A percentile compares a stretch with the other conserved stretches of the same genome.
These are phyloP conservation scores for Eupsittula cactorum DNA, from an alignment of 2,113 vertebrate species.

Conservation along the genomic window DNA sequence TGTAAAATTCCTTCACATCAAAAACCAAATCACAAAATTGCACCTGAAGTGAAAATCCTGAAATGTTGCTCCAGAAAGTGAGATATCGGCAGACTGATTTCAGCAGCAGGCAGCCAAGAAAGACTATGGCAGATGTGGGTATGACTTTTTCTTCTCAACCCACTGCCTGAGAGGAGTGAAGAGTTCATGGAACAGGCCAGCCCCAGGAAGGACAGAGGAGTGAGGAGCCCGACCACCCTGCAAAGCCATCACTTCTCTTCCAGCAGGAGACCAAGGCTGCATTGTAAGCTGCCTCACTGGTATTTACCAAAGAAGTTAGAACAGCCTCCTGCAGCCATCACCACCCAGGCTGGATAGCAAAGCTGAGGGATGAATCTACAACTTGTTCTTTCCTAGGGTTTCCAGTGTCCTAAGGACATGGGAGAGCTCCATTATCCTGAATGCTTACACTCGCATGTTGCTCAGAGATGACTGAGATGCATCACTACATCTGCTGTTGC, in stretches of 20 bases:
- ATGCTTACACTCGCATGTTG: accelerated
- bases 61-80: background rate
- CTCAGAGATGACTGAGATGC: background rate
- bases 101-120: background rate
- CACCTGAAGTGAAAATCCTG: background rate
- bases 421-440: background rate
- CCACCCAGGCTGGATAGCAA: background rate
- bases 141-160: background rate
- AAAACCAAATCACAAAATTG: background rate
- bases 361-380: background rate
- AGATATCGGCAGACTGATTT: background rate
- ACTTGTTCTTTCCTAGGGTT: background rate
- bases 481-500: background rate
- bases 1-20: background rate
- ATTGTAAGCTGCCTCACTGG: background rate
- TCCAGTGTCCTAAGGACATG: accelerated
- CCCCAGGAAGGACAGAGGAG: background rate
- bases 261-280: background rate
- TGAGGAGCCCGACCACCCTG: background rate
- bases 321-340: background rate
- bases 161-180: background rate
- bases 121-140: background rate
- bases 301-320: background rate
- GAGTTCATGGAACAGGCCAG: accelerated
- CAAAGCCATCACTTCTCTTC: background rate